These are phyloP conservation scores for Naja naja DNA, from an alignment of 2,113 vertebrate genomes.

Conservation along the genomic window DNA sequence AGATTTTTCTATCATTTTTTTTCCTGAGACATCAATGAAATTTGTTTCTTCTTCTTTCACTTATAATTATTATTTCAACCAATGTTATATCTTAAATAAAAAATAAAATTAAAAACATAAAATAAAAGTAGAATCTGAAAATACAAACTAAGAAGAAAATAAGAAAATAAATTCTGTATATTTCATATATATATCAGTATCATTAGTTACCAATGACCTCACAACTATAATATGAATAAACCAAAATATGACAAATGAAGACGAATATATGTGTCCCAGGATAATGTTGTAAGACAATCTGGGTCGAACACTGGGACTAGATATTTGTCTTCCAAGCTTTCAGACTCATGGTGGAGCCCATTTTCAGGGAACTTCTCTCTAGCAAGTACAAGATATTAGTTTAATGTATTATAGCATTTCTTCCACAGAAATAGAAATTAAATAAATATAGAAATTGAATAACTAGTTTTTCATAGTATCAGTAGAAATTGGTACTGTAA, in stretches of 20 bases:
- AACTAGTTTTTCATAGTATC: not conserved
- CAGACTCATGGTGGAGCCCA: not conserved
- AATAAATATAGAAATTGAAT: not conserved
- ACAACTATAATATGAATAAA: not conserved
- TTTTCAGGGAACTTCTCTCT: not conserved
- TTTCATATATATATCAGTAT: not conserved
- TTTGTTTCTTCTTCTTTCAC: conserved; percentile 26
- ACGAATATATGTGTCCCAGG: not conserved
- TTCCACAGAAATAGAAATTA: not conserved
- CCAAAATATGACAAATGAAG: not conserved
- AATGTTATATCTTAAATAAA: no score
- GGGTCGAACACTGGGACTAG: not conserved
- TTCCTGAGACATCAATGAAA: conserved; percentile 48
- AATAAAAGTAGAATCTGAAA: not conserved
- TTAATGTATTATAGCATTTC: not conserved
- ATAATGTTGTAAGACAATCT: not conserved
- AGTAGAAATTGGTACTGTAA: not conserved
- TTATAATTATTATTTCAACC: not conserved
- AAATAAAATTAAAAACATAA: not conserved
- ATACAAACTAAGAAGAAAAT: not conserved
- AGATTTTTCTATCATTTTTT: conserved; percentile 47
- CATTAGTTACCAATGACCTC: not conserved
- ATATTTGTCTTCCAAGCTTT: not conserved
- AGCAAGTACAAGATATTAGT: not conserved
- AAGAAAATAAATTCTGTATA: not conserved